A percentile compares a stretch with the other conserved stretches of the same genome.
These are phyloP conservation scores for Harmothoe impar DNA, from an alignment of 2,888 invertebrate species.

Conservation along the genomic window DNA sequence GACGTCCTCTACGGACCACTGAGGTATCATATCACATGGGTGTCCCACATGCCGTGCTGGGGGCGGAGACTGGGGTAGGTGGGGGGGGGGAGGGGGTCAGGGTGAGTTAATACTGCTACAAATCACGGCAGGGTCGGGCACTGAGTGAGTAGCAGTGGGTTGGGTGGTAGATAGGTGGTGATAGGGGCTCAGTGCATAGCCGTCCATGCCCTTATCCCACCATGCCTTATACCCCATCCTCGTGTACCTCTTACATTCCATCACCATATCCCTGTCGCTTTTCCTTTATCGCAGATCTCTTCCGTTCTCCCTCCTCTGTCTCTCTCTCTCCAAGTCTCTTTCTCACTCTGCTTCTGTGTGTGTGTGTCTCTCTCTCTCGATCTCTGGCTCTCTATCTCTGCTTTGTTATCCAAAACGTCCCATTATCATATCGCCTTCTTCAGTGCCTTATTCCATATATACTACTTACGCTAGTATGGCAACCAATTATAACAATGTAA, in stretches of 20 bases:
- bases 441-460: no score
- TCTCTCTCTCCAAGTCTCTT: no score
- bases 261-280: no score
- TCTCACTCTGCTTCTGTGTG: no score
- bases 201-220: not conserved
- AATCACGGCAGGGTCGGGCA: not conserved
- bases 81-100: not conserved
- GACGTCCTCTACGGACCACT: not conserved
- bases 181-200: not conserved
- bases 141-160: not conserved
- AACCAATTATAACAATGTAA: no score
- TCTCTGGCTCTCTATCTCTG: no score
- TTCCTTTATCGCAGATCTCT: no score
- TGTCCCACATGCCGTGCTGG: not conserved
- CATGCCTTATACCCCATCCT: not conserved
- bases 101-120: conserved; percentile 18
- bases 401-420: no score
- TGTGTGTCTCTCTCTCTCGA: no score
- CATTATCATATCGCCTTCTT: no score
- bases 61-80: not conserved
- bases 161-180: conserved; percentile 1
- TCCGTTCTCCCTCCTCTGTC: no score
- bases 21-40: not conserved
- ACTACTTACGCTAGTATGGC: no score
- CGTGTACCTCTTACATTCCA: not conserved